Evolutionary conservation across 2,888 invertebrate species (phyloP), one percentile per base, ranked within the genome.

Genomic region (Ferrisia virgata): DNA sequence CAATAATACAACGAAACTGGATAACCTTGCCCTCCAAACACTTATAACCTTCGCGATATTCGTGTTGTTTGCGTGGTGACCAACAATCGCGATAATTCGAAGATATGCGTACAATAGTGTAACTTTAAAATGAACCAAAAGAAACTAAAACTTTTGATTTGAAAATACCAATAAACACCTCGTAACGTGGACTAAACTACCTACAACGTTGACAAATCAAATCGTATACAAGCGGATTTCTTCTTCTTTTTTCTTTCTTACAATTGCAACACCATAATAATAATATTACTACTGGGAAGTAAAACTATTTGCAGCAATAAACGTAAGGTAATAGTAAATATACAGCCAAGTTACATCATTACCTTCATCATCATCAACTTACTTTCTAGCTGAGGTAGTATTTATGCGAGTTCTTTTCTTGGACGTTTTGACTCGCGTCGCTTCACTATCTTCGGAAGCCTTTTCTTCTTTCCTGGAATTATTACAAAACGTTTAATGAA

Each of bases 381-480:
- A 82, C 82, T 82, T 82, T 43, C 69, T 72, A 43, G 43, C 36
- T 40, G 82, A 82, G 39, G 69, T 28, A 28, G 43, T 40, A 36
- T 82, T 39, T 40, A 39, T 43, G 18, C 39, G 40, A 39, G 72
- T 36, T 43, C 82, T 36, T 82, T 82, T 82, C 69, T 43, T 36
- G 69, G 82, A 15, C 82, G 82, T 82, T 72, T 82, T 82, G 40
- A 39, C 6, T 13, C 33, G 82, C 69, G 82, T 69, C 31, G 69
- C 76, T 76, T 82, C 72, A 72, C 72, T 43, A 31, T 82, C 82
- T 40, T 82, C 72, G 9, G 72, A 72, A 43, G 82, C 39, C 13
- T 72, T 82, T 40, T 31, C 82, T 39, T 82, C 72, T 82, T 82
- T 82, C 72, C 82, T 82, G 13, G 9, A 72, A 82, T 22, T 28